Conservation (phyloP, 2,113 vertebrate species). For the Phoenicopterus ruber region DNA sequence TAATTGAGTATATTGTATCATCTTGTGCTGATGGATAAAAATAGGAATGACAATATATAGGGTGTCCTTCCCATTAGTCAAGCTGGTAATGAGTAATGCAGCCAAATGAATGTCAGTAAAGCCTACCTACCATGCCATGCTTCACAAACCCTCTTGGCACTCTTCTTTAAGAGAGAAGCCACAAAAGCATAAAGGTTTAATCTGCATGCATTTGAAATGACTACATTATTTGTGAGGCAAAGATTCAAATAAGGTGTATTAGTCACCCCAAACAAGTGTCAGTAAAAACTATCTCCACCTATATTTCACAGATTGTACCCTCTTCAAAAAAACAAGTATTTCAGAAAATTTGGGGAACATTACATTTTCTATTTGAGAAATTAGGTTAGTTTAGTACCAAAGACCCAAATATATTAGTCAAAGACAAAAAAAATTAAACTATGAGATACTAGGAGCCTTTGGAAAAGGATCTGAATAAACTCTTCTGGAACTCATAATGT, state of each 20-base stretch:
- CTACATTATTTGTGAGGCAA: not conserved
- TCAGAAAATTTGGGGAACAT: not conserved
- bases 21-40: not conserved
- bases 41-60: constrained; percentile 6
- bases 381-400: not conserved
- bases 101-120: not conserved
- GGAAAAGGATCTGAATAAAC: not conserved
- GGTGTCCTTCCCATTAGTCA: not conserved
- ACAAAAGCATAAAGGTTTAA: not conserved
- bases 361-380: not conserved
- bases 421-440: not conserved
- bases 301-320: not conserved
- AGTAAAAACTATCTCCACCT: not conserved
- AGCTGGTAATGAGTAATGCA: not conserved
- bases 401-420: not conserved
- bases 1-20: not conserved
- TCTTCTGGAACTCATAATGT: not conserved
- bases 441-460: not conserved
- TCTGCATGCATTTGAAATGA: not conserved
- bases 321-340: not conserved
- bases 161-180: not conserved
- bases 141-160: not conserved
- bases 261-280: not conserved
- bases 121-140: not conserved
- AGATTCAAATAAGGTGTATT: not conserved